Base-by-base conservation (phyloP, 2,113 vertebrate species). In the Cochlearius cochlearius region DNA sequence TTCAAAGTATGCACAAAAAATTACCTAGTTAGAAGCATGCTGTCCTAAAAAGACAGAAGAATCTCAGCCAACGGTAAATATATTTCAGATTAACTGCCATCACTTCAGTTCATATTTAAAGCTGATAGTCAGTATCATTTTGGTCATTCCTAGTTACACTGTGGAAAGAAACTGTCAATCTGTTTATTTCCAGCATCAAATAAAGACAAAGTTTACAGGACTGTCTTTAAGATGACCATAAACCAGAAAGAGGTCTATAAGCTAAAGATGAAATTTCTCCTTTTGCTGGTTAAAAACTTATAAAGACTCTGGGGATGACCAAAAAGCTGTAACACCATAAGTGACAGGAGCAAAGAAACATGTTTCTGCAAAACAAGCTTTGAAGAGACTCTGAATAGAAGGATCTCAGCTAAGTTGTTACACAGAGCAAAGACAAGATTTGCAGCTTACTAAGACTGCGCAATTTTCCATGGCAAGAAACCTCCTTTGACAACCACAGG, bases 311-410 rank as follows among this genome's bases (percentile, higher is more conserved):
- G 9, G 15, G 18, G 9, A 52, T 39, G 50, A 53, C 50, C 2
- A 11, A 56, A 86, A 88, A 80, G 38, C 22, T 66, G 17, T 49
- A 86, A 69, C 0, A 1, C 6, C 0, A 0, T 32, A 56, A 71
- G 12, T 22, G 53, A 80, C 9, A 52, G 49, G 72, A 53, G 13
- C 23, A 68, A 72, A 76, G 18, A 81, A 68, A 49, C 1, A 1
- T 6, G 58, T 19, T 74, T 62, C 32, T 3, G 1, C 26, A 41
- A 63, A 86, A 67, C 20, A 88, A 73, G 21, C 14, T 68, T 12
- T 1, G 2, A 43, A 91, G 47, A 66, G 30, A 43, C 20, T 53
- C 45, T 36, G 39, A 45, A 55, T 3, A 68, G 12, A 59, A 81
- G 47, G 16, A 47, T 56, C 43, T 91, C 60, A n/a, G 52, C 4